Evolutionary conservation across 2,888 invertebrate genomes (phyloP).

Genomic region (Helicoverpa assulta): DNA sequence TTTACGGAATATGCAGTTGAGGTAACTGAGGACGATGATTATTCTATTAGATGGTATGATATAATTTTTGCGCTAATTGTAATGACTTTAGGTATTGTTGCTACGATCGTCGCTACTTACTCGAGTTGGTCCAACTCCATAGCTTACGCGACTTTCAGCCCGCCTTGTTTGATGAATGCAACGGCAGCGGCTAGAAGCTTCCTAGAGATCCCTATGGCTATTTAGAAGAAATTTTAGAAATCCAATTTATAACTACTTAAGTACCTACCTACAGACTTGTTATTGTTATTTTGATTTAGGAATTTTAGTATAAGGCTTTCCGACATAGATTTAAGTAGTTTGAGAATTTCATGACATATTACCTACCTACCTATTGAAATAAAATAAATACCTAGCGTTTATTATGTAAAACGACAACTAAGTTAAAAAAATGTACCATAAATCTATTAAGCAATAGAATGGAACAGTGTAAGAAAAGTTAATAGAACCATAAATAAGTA

Average conservation of each 20-base stretch:
- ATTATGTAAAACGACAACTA: neutral
- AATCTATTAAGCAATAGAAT: neutral
- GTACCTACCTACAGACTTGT: neutral
- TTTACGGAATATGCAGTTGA: slow-evolving; percentile 68
- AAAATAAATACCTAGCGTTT: neutral
- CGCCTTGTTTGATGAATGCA: slow-evolving; percentile 93
- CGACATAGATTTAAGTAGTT: neutral
- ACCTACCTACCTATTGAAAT: neutral
- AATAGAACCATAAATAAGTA: neutral
- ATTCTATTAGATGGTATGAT: slow-evolving; percentile 84
- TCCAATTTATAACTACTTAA: neutral
- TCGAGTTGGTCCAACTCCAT: slow-evolving; percentile 92
- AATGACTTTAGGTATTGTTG: slow-evolving; percentile 91
- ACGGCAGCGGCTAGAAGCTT: slow-evolving; percentile 85
- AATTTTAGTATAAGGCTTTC: neutral
- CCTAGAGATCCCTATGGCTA: slow-evolving; percentile 51
- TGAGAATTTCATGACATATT: neutral
- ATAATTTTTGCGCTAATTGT: slow-evolving; percentile 89
- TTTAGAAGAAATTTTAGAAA: slow-evolving; percentile 16
- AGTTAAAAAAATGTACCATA: neutral
- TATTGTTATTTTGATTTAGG: neutral
- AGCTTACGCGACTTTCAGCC: slow-evolving; percentile 91
- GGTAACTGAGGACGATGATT: slow-evolving; percentile 66
- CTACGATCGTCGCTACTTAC: slow-evolving; percentile 93
- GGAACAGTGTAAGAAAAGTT: neutral